Evolutionary conservation across 2,888 invertebrate genomes (phyloP), one percentile per base, ranked within the genome.

Genomic region (Amblyteles armatorius): DNA sequence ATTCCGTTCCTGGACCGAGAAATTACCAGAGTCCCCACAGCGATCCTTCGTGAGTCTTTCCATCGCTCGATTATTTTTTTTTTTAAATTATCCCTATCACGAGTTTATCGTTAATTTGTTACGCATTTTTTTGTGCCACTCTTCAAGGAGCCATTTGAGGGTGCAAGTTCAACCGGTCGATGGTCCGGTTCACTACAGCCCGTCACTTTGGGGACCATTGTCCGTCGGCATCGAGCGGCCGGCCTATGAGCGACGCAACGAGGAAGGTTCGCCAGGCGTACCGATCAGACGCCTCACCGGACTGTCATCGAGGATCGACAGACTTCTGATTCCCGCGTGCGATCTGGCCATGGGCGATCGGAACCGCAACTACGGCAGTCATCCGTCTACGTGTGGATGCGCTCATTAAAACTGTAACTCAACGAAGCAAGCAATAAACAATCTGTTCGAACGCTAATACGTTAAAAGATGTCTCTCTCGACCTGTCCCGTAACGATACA

Each of bases 241-340:
- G 29, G 26, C 29, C 29, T 1, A 22, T 13, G 33, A 63, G 29
- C 36, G 52, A 16, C 33, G 7, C 57, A 13, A 11, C 26, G 3
- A 13, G 9, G 36, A 33, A 5, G 33, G 13, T 22, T 11, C 76
- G 2, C 19, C n/a, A 11, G 4, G 11, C 16, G 52, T 11, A 4
- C 48, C 68, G 29, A 29, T 33, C 1, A 83, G 55, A 19, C 77
- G 50, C 36, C 44, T 90, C 22, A 86, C 73, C 16, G 89, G 88
- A 11, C 83, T 90, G 9, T 79, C 78, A 7, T 71, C 89, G 0
- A 87, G 19, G 72, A 76, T 90, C 29, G 90, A 90, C 26, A 87
- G 81, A 63, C 16, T 90, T n/a, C 78, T 90, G 29, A 57, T 90
- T 36, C 90, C 90, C 1, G 89, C 88, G 22, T 88, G 87, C 33